phyloP scores from a whole-genome alignment of 2,888 invertebrate genomes.

The Adelognathus sp. region DNA sequence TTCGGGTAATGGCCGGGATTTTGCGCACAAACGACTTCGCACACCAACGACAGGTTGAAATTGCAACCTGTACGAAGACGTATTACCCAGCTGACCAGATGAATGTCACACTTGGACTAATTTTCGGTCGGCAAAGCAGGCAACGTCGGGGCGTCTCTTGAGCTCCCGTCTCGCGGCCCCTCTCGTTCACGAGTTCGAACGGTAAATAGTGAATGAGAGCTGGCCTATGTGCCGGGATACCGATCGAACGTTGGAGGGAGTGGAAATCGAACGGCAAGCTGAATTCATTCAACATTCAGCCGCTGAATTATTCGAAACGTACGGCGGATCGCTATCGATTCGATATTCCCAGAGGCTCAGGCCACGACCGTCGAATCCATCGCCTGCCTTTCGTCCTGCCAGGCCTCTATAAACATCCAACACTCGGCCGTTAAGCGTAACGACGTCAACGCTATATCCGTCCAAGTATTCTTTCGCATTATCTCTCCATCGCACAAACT shows the following conservation, averaged over 20 bases:
- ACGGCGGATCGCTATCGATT: constrained; percentile 63
- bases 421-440: constrained; percentile 49
- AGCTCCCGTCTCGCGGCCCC: not conserved
- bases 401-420: constrained; percentile 31
- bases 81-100: constrained; percentile 33
- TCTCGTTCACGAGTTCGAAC: constrained; percentile 56
- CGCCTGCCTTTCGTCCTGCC: not conserved
- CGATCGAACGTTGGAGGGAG: constrained; percentile 33
- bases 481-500: not conserved
- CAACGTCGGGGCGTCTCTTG: constrained; percentile 26
- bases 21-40: not conserved
- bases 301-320: constrained; percentile 61
- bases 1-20: not conserved
- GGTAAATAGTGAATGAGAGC: constrained; percentile 59
- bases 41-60: not conserved
- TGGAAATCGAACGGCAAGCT: constrained; percentile 56
- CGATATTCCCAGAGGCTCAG: constrained; percentile 55
- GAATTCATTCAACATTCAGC: constrained; percentile 62
- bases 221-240: constrained; percentile 14
- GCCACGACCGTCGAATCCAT: constrained; percentile 30
- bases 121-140: not conserved
- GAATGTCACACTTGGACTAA: constrained; percentile 37
- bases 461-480: not conserved
- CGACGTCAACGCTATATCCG: constrained; percentile 41
- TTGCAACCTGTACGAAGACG: not conserved